These are phyloP conservation scores for Hirtodrosophila confusa DNA, from an alignment of 2,888 invertebrate species.

Conservation along the genomic window DNA sequence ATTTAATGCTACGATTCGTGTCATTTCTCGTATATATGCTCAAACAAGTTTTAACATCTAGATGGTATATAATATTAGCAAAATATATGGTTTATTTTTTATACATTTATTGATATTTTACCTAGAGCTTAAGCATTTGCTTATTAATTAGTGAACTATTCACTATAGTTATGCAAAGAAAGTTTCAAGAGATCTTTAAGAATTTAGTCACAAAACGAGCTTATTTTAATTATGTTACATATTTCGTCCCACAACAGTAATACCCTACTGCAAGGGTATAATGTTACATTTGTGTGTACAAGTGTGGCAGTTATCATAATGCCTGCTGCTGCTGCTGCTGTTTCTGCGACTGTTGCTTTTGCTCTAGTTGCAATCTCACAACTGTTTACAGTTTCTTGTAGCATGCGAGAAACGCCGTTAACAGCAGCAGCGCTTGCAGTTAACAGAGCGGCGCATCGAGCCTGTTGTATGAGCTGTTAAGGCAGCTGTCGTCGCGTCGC, in stretches of 20 bases:
- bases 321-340: constrained; percentile 1
- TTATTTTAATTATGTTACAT: background rate
- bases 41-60: too few species aligned
- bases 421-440: constrained; percentile 18
- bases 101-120: too few species aligned
- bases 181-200: too few species aligned
- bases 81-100: too few species aligned
- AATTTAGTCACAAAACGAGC: too few species aligned
- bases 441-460: constrained; percentile 34
- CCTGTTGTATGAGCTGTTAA: constrained; percentile 58
- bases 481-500: background rate
- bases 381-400: constrained; percentile 38
- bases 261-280: background rate
- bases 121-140: too few species aligned
- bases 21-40: too few species aligned
- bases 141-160: too few species aligned
- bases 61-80: too few species aligned
- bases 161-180: too few species aligned
- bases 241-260: background rate
- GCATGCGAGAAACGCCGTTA: constrained; percentile 63
- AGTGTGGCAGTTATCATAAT: constrained; percentile 9
- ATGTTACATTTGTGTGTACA: constrained; percentile 6
- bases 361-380: constrained; percentile 13
- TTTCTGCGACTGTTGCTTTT: constrained; percentile 11
- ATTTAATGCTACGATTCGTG: too few species aligned